Evolutionary conservation across 2,797 vertebrate genomes (phyloP), one percentile per base, ranked within the genome.

Genomic region (Kryptolebias ocellatus): DNA sequence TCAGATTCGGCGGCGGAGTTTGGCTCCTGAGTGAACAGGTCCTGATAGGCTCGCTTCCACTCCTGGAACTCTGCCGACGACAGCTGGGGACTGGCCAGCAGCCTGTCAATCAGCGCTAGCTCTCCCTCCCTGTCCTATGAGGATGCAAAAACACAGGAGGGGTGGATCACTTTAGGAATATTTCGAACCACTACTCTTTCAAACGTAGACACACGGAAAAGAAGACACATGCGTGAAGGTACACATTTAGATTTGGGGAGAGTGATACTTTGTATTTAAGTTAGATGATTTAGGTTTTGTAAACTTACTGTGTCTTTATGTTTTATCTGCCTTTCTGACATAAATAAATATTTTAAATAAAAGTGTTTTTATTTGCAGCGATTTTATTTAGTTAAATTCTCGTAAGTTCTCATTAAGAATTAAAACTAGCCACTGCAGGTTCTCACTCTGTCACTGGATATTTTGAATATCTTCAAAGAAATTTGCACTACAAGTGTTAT

Each of bases 101-200:
- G 94, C 93, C 95, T 97, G 90, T 99, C 96, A 94, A 99, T 98
- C 93, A 97, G 91, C 89, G 95, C 95, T 90, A 98, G 94, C 95
- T 99, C 97, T 89, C 96, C 96, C 95, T 99, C 96, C 94, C 96
- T 98, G 94, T 98, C 98, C 98, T 99, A 93, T 81, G 83, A 72
- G 89, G 84, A 78, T 78, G 93, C 83, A 93, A 84, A 93, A 92
- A 95, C 88, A 94, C 81, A 93, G 94, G 92, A 93, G 87, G 84
- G 80, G 78, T 68, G 73, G 76, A 76, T 82, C 89, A 92, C 86
- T 81, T 68, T 67, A 56, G 73, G 44, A 24, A 12, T 27, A 5
- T 3, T 20, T 46, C 42, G 39, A 56, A 64, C 49, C 58, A 57
- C 70, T 72, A 59, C 53, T 44, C 69, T 60, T 53, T 44, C 47